phyloP scores from a whole-genome alignment of 2,113 vertebrate genomes.

The Cranoglanis bouderius region DNA sequence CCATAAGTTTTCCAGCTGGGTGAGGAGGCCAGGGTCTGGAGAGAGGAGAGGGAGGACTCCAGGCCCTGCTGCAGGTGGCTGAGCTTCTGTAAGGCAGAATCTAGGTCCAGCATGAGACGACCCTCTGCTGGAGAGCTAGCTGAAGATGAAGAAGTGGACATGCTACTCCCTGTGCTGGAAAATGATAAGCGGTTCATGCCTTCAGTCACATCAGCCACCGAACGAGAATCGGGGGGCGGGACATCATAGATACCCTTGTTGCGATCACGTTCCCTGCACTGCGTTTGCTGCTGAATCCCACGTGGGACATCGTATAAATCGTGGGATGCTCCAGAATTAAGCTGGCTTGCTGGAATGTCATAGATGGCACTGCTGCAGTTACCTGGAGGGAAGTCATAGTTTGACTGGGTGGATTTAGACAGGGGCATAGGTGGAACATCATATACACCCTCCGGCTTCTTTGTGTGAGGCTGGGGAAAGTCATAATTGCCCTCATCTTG shows the following conservation, averaged over 20 bases:
- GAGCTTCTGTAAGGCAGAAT: constrained; percentile 84
- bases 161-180: constrained; percentile 94
- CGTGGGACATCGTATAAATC: constrained; percentile 90
- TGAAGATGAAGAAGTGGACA: constrained; percentile 95
- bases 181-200: constrained; percentile 91
- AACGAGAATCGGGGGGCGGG: constrained; percentile 74
- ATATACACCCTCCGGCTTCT: constrained; percentile 82
- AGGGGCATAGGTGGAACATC: constrained; percentile 83
- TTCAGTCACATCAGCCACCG: constrained; percentile 79
- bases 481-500: constrained; percentile 82
- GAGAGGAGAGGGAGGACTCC: constrained; percentile 74
- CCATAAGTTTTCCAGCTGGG: constrained; percentile 84
- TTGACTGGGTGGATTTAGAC: constrained; percentile 71
- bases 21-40: constrained; percentile 75
- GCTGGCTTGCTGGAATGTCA: constrained; percentile 74
- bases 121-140: constrained; percentile 73
- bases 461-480: constrained; percentile 78
- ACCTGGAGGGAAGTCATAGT: constrained; percentile 69
- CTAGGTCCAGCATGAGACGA: constrained; percentile 79
- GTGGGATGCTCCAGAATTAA: constrained; percentile 63
- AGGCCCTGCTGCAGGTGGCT: constrained; percentile 79
- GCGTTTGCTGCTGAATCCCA: constrained; percentile 72
- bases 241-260: constrained; percentile 86
- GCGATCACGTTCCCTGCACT: constrained; percentile 64
- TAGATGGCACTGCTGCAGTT: constrained; percentile 73